These are phyloP conservation scores for Cryptotermes secundus DNA, from an alignment of 1,140 invertebrate genomes.

Conservation along the genomic window DNA sequence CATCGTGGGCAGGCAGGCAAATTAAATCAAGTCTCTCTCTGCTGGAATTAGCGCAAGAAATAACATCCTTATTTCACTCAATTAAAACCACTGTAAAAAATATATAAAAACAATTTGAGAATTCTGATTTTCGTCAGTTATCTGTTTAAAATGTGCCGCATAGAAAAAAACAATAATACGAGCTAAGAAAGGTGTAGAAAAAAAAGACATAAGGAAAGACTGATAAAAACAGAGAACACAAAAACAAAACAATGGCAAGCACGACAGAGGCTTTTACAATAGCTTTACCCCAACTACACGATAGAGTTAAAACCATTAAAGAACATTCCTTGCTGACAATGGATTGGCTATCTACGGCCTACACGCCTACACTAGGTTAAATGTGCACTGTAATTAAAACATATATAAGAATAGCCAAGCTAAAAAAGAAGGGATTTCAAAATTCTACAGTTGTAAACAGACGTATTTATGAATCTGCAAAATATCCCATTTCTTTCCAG, in stretches of 20 bases:
- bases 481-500: not conserved
- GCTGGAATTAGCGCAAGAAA: slow-evolving; percentile 11
- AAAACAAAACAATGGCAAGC: slow-evolving; percentile 11
- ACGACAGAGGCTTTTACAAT: not conserved
- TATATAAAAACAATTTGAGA: not conserved
- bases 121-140: not conserved
- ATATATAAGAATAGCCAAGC: not conserved
- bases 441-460: not conserved
- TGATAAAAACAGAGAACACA: slow-evolving; percentile 7
- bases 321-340: not conserved
- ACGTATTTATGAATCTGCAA: not conserved
- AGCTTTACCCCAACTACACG: not conserved
- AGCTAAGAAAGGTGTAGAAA: not conserved
- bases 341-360: not conserved
- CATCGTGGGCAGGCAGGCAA: not conserved
- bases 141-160: not conserved
- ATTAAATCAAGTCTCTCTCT: slow-evolving; percentile 20
- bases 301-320: not conserved
- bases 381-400: not conserved
- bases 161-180: not conserved
- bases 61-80: slow-evolving; percentile 3
- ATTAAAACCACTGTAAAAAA: not conserved
- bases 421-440: not conserved
- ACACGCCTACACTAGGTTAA: not conserved
- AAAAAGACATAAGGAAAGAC: slow-evolving; percentile 9